Evolutionary conservation across 1,140 invertebrate genomes (phyloP).

Genomic region (Coptotermes formosanus): DNA sequence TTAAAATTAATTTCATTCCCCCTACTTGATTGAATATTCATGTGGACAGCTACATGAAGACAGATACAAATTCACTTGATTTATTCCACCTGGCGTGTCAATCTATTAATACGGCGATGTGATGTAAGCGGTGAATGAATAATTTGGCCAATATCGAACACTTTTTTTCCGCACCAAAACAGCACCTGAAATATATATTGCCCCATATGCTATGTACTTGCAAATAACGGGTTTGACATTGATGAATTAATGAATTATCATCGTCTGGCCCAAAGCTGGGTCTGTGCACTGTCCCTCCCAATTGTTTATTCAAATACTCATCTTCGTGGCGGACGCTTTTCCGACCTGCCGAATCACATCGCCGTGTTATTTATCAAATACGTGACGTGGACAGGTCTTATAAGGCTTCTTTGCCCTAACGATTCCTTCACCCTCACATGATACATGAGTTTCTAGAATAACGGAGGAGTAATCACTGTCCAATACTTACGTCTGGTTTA

Average conservation of each 20-base stretch:
- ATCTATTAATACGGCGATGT: conserved; percentile 5
- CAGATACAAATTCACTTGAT: conserved; percentile 13
- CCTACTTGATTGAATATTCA: not conserved
- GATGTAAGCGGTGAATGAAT: not conserved
- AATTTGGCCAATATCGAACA: not conserved
- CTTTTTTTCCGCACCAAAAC: not conserved
- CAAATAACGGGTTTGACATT: not conserved
- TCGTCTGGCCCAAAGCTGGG: not conserved
- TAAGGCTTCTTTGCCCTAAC: no score
- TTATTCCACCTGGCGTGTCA: not conserved
- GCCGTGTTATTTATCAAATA: no score
- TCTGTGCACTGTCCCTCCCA: not conserved
- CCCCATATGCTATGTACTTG: not conserved
- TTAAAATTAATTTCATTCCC: conserved; percentile 1
- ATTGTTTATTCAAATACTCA: not conserved
- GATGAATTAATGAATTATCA: conserved; percentile 14
- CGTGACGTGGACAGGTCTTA: no score
- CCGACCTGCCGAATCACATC: not conserved
- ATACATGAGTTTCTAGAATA: no score
- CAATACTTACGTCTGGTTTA: no score
- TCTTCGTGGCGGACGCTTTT: not conserved
- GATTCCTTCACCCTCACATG: no score
- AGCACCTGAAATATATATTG: conserved; percentile 11
- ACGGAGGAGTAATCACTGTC: no score
- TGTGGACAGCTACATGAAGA: conserved; percentile 18